These are phyloP conservation scores for Atlantisia rogersi DNA, from an alignment of 2,113 vertebrate species.

Conservation along the genomic window DNA sequence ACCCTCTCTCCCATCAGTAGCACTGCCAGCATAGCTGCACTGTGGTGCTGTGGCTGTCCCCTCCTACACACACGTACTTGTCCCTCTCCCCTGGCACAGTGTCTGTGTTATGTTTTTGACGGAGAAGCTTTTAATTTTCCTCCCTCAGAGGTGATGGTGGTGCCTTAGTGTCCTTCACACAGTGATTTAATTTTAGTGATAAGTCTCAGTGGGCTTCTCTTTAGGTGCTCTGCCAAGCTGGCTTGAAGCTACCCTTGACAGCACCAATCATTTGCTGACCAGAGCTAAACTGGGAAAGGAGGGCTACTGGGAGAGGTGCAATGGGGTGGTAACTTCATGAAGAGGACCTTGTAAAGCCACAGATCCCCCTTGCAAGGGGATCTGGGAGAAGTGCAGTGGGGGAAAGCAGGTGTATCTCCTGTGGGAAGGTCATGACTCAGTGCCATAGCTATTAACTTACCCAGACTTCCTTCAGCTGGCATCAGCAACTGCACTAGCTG, in stretches of 20 bases:
- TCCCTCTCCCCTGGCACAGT: background rate
- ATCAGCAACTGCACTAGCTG: background rate
- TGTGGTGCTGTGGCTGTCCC: background rate
- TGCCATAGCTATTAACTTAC: background rate
- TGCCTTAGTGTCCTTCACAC: background rate
- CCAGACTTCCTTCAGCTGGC: background rate
- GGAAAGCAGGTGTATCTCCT: background rate
- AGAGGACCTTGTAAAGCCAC: background rate
- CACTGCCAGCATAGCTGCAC: background rate
- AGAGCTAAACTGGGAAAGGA: background rate
- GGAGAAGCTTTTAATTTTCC: background rate
- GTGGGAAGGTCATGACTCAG: accelerated
- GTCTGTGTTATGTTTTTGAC: background rate
- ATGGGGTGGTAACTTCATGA: background rate
- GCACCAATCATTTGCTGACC: background rate
- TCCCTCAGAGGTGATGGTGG: background rate
- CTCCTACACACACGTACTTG: background rate
- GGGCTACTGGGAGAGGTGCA: background rate
- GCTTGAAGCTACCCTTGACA: background rate
- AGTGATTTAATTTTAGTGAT: background rate
- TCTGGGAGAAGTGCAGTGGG: background rate
- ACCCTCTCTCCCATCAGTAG: background rate
- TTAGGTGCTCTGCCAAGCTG: background rate
- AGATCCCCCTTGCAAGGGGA: background rate
- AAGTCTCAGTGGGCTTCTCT: background rate